Base-by-base conservation (phyloP, 2,888 invertebrate species). In the Pilophorus perplexus region DNA sequence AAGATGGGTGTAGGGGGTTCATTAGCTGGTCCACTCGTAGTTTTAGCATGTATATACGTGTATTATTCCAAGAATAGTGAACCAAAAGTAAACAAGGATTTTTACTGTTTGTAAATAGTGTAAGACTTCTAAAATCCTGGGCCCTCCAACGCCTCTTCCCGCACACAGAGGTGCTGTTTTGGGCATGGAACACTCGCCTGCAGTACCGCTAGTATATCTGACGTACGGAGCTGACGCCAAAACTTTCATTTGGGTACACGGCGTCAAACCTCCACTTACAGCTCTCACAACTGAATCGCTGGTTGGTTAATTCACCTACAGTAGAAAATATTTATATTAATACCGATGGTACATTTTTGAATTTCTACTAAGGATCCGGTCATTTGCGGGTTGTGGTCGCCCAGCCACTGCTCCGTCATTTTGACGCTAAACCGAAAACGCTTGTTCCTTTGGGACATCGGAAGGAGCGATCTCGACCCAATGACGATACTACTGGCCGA, bases 381-480 rank as follows among this genome's bases (percentile, higher is more conserved):
- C 3, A 20, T 44, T 14, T 28, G 65, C 20, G 65, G 44, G 10
- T n/a, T 44, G 1, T 68, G 68, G 68, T 68, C 68, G 0, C 68
- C 68, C 1, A 68, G 68, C 38, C 68, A 68, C 60, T 65, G 66
- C 12, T 59, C 65, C 1, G 42, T 68, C n/a, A 22, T 68, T 1
- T 44, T 64, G 27, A 68, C 55, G n/a, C 10, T 60, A 22, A 66
- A 42, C n/a, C n/a, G 66, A 20, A 42, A 40, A 33, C 22, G 3
- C 14, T 40, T 68, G 14, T 66, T 59, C 38, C n/a, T 68, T 16
- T 68, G 68, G 68, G 68, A 68, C 27, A 65, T 68, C 37, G 60
- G 68, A 16, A 66, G 68, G 40, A 60, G 33, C 28, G 60, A 52
- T 28, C 59, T 65, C 33, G 20, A 48, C 5, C 68, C 68, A 4